Base-by-base conservation (phyloP, 2,797 vertebrate species). In the Potorous gilbertii region DNA sequence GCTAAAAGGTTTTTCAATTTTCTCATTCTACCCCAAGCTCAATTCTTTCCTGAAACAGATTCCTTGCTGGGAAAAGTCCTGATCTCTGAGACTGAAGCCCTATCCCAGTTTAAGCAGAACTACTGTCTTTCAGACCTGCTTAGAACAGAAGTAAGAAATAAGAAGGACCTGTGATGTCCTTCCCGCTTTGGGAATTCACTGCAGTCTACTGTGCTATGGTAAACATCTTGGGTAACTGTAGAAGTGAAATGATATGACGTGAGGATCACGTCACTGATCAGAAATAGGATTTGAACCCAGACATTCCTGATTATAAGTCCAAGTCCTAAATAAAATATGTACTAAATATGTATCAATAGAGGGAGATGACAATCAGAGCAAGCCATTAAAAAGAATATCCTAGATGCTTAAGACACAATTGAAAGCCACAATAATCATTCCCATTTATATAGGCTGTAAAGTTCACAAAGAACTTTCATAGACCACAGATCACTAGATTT, bases 21-120 rank as follows among this genome's bases (percentile, higher is more conserved):
- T 96, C 40, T n/a, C 56, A 94, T 89, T 89, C 34, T 34, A 94
- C n/a, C 55, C 13, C 91, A 54, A 93, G n/a, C 54, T 96, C 55
- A 56, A 94, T 92, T 95, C 16, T 92, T 92, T 95, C 95, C 90
- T 92, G 52, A 57, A 74, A 92, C 81, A 94, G 56, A 52, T 90
- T 46, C 62, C 28, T 92, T 40, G 46, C n/a, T 92, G 66, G 66
- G 66, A 40, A 81, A 81, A 81, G 18, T 46, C 9, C 16, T 46
- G n/a, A 81, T 81, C 66, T 81, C 66, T 81, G n/a, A 92, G 66
- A 54, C 29, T 90, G 62, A 94, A 40, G 52, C 66, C 52, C 56
- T 81, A 50, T 56, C 91, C 28, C 56, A 91, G 13, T 34, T 18
- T 92, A 28, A 96, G 34, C 24, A 92, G 94, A 96, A 74, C 54